Evolutionary conservation across 2,888 invertebrate species (phyloP).

Genomic region (Orchesellides sinensis): DNA sequence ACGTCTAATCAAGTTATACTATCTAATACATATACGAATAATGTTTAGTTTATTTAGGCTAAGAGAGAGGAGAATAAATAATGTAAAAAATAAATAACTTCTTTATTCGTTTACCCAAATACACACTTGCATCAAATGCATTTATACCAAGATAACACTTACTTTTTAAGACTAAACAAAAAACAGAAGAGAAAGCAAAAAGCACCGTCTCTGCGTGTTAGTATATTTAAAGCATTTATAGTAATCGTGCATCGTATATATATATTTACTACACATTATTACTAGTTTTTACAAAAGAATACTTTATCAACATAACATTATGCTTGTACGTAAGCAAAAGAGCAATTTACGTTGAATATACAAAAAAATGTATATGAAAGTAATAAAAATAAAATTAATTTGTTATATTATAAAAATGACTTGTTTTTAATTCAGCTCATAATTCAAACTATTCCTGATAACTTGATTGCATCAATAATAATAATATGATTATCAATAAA

Average conservation of each 20-base stretch:
- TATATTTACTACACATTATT: background rate
- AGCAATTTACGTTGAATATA: constrained; percentile 1
- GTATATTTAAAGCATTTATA: too few relatives aligned
- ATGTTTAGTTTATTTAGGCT: too few relatives aligned
- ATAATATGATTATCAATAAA: too few relatives aligned
- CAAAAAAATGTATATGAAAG: constrained; percentile 21
- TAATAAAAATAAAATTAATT: constrained; percentile 28
- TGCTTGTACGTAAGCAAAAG: constrained; percentile 8
- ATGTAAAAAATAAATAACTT: background rate
- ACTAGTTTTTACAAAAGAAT: background rate
- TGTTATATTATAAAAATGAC: constrained; percentile 13
- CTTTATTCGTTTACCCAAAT: constrained; percentile 6
- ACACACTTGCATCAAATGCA: too few relatives aligned
- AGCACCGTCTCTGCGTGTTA: background rate
- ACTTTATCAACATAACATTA: background rate
- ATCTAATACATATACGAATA: too few relatives aligned
- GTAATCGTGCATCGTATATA: too few relatives aligned
- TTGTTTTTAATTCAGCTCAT: too few relatives aligned
- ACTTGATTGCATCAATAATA: too few relatives aligned
- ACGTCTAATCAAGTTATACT: too few relatives aligned
- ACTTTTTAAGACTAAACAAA: too few relatives aligned
- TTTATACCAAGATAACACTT: too few relatives aligned
- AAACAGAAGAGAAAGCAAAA: background rate
- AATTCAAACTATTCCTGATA: too few relatives aligned
- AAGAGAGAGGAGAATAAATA: background rate